Base-by-base conservation (phyloP, 2,888 invertebrate genomes). In the Agonopterix alstromeriana region DNA sequence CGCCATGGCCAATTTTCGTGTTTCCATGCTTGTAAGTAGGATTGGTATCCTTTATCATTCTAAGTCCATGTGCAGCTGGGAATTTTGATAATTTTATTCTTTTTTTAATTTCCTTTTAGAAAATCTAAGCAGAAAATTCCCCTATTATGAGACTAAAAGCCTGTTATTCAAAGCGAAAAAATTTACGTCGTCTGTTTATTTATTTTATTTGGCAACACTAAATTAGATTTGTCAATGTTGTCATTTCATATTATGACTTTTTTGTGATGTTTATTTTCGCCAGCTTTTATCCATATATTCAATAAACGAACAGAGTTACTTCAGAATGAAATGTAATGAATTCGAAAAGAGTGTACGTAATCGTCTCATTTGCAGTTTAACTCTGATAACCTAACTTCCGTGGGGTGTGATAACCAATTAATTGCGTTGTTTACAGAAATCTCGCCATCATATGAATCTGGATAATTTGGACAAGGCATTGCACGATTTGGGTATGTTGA, bases 401-500 rank as follows among this genome's bases (percentile, higher is more conserved):
- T 51, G 50, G 48, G 53, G 63, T 51, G 61, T 52, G 57, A 48
- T 65, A 67, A 62, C 62, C 54, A 55, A 53, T 57, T 55, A 55
- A 43, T 48, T 51, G 42, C 45, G 47, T 52, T 80, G 75, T 79
- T 82, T 75, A 70, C 81, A 80, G 84, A 83, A 76, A 71, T 79
- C 59, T 10, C 43, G 40, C 44, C 43, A 14, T 59, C 72, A 83
- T 75, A 85, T 80, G 79, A 85, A 85, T 70, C 67, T 91, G 62
- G 86, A 88, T 56, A 89, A 90, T 70, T 80, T 91, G 71, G 91
- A 91, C 75, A 85, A 82, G 65, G 91, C 91, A 42, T 75, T 92
- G 56, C 90, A 91, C 67, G 91, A 91, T 60, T 71, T 92, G 59
- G 92, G 91, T 48, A 91, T 92, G 91, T 68, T 92, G 55, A 91